phyloP scores from a whole-genome alignment of 2,113 vertebrate genomes.

The Halcyon malimbica region DNA sequence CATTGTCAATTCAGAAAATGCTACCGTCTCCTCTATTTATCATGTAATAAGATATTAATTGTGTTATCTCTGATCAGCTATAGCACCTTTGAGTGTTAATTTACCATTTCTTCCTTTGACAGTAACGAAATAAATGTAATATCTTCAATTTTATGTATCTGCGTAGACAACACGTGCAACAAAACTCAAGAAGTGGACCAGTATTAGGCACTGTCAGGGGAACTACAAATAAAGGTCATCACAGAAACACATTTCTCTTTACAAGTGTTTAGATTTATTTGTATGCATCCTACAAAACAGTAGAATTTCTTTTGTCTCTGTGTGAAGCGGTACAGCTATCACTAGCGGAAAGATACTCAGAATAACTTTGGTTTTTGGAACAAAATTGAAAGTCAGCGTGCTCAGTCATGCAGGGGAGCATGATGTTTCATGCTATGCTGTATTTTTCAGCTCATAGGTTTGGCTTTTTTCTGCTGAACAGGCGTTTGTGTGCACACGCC shows the following conservation, averaged over 20 bases:
- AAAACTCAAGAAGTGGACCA: fast-evolving
- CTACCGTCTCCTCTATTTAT: not conserved
- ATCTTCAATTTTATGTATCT: not conserved
- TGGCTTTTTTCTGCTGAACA: not conserved
- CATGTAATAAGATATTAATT: not conserved
- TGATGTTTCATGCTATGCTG: not conserved
- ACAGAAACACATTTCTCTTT: not conserved
- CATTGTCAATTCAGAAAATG: not conserved
- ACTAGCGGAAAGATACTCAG: not conserved
- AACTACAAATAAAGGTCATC: not conserved
- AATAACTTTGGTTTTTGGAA: not conserved
- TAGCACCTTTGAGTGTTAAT: not conserved
- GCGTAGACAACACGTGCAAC: not conserved
- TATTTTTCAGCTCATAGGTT: not conserved
- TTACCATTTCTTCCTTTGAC: not conserved
- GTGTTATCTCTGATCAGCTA: not conserved
- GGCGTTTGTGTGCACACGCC: not conserved
- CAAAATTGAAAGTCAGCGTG: not conserved
- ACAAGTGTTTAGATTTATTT: not conserved
- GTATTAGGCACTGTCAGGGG: not conserved
- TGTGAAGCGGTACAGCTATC: not conserved
- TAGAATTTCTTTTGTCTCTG: not conserved
- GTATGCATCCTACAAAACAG: not conserved
- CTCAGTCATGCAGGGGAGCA: not conserved
- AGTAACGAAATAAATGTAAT: not conserved